phyloP scores from a whole-genome alignment of 2,797 vertebrate genomes.

The Orientallactaga sibirica region DNA sequence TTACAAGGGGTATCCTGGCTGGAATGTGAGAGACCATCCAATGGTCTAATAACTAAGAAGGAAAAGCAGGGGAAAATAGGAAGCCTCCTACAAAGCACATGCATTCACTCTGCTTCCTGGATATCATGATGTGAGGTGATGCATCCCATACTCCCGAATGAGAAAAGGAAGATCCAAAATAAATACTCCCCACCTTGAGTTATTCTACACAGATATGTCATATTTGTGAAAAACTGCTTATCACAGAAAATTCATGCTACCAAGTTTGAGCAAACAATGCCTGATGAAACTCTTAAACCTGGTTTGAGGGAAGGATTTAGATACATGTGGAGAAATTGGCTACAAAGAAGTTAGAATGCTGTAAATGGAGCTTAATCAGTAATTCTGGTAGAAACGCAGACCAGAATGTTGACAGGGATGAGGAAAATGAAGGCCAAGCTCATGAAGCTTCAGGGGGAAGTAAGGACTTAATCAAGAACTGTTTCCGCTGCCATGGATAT shows the following conservation, averaged over 20 bases:
- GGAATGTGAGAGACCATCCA: neutral
- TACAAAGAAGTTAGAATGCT: neutral
- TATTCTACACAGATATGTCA: neutral
- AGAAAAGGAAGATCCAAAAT: neutral
- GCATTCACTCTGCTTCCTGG: neutral
- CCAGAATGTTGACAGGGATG: neutral
- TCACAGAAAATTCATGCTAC: neutral
- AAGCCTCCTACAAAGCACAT: neutral
- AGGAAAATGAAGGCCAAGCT: neutral
- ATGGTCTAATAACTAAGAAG: too few species aligned
- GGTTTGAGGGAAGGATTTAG: neutral
- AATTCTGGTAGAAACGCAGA: neutral
- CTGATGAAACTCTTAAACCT: neutral
- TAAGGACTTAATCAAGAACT: too few species aligned
- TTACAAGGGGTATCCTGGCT: neutral
- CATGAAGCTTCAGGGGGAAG: neutral
- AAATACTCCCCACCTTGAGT: neutral
- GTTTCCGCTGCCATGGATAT: neutral
- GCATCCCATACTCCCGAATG: rapidly evolving
- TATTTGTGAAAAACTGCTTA: neutral
- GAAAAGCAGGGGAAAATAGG: neutral
- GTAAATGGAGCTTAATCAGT: too few species aligned
- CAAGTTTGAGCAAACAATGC: neutral
- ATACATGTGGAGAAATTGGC: neutral
- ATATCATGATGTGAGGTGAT: neutral